Base-by-base conservation (phyloP, 2,888 invertebrate genomes). In the Cryptus viduatorius region DNA sequence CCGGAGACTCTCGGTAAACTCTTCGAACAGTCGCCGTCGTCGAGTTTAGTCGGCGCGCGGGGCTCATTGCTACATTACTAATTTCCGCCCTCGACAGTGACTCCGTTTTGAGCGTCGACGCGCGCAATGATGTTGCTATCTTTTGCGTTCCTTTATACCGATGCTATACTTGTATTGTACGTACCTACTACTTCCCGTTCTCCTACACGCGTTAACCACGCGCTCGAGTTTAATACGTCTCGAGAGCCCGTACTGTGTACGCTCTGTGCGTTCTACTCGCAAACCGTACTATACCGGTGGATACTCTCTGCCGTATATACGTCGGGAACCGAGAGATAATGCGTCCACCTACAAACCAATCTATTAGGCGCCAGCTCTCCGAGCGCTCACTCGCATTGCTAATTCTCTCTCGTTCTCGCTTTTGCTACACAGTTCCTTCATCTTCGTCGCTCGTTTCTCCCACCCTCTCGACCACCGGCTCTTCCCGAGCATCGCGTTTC, bases 301-400 rank as follows among this genome's bases (percentile, higher is more conserved):
- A 29, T 59, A 61, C 46, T 71, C 56, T 56, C 56, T 8, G 56
- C 24, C 24, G 67, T 72, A 86, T 84, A 79, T 86, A 87, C 86
- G 86, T 87, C 87, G 86, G 88, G 78, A 78, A 80, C 88, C 89
- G 90, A 86, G 89, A 90, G 90, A 93, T 93, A 93, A 93, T 93
- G 90, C 91, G 92, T 92, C 93, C 93, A 93, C 93, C 93, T 93
- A 93, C 93, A 93, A 93, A 93, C 93, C 92, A 93, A 93, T 93
- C 93, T 93, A 93, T 93, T 93, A 93, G 93, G 93, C 93, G 93
- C 93, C 93, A 92, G 92, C 93, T 93, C 93, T 91, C 92, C 91
- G 92, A 93, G 93, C 93, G 92, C 93, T 93, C 93, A 92, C 93
- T 93, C 93, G 92, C 91, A 91, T 91, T 89, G 90, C 76, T 53